phyloP scores from a whole-genome alignment of 2,888 invertebrate genomes.

The Xestia ashworthii region DNA sequence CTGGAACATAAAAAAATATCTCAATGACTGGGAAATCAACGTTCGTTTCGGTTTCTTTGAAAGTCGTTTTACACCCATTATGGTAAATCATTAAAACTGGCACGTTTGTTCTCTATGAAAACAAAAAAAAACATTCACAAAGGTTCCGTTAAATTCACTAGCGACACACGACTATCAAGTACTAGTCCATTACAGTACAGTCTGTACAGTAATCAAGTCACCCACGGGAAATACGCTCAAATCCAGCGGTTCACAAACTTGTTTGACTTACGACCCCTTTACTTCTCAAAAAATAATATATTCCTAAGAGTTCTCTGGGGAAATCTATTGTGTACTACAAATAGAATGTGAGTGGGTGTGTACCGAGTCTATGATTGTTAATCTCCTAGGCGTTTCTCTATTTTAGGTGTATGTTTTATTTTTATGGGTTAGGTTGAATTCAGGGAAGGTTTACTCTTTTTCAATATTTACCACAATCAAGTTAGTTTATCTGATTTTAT shows the following conservation, averaged over 20 bases:
- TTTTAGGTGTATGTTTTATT: not conserved
- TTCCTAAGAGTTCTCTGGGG: constrained; percentile 62
- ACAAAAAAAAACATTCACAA: not conserved
- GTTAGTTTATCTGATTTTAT: too few species aligned
- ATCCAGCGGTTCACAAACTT: constrained; percentile 67
- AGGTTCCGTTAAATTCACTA: not conserved
- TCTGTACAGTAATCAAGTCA: constrained; percentile 63
- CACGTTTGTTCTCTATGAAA: not conserved
- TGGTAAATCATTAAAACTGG: not conserved
- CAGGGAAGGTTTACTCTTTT: not conserved
- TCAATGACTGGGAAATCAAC: not conserved
- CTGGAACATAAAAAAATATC: not conserved
- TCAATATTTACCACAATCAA: constrained; percentile 9
- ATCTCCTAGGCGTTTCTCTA: constrained; percentile 38
- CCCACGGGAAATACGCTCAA: constrained; percentile 74
- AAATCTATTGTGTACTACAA: constrained; percentile 62
- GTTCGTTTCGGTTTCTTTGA: not conserved
- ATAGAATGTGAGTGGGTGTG: constrained; percentile 48
- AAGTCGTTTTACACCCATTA: not conserved
- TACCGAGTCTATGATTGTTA: constrained; percentile 43
- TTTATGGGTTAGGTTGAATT: not conserved
- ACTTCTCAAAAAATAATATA: constrained; percentile 65
- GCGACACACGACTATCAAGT: constrained; percentile 36
- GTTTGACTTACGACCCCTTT: constrained; percentile 61
- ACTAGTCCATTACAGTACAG: constrained; percentile 41